Evolutionary conservation across 1,140 invertebrate genomes (phyloP).

Genomic region (Lordiphosa collinella): DNA sequence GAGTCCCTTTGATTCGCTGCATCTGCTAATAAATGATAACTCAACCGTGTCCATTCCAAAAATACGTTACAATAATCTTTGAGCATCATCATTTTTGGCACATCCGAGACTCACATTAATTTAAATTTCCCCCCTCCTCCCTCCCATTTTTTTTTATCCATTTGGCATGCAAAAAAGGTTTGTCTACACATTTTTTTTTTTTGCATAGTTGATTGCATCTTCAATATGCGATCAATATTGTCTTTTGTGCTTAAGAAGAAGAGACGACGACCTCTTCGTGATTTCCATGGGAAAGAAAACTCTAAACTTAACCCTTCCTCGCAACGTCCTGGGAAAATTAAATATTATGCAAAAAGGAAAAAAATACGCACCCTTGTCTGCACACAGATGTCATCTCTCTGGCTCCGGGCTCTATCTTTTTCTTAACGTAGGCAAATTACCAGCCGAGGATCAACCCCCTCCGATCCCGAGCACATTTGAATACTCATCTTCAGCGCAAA

Average conservation of each 20-base stretch:
- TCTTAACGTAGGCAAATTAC: constrained; percentile 65
- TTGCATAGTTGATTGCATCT: constrained; percentile 73
- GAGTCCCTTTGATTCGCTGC: no score
- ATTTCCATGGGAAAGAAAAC: constrained; percentile 75
- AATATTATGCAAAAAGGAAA: constrained; percentile 69
- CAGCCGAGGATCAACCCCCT: constrained; percentile 45
- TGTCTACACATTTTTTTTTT: constrained; percentile 21
- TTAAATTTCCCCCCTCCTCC: constrained; percentile 54
- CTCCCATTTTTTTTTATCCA: not conserved
- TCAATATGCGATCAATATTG: constrained; percentile 75
- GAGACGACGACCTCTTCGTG: constrained; percentile 6
- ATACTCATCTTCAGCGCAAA: constrained; percentile 66
- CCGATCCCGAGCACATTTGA: constrained; percentile 56
- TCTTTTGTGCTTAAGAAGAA: constrained; percentile 65
- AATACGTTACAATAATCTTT: constrained; percentile 40
- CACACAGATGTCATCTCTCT: constrained; percentile 71
- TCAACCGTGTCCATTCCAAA: constrained; percentile 6
- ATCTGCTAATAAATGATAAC: no score
- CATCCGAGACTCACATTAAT: constrained; percentile 68
- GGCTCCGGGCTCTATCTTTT: constrained; percentile 58
- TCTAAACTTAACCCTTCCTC: constrained; percentile 44
- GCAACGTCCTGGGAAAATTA: constrained; percentile 65
- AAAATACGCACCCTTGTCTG: constrained; percentile 28
- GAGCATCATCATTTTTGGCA: constrained; percentile 33
- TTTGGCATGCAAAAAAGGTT: constrained; percentile 49